A percentile compares a stretch with the other conserved stretches of the same genome.
These are phyloP conservation scores for Macrophya alboannulata DNA, from an alignment of 2,888 invertebrate genomes.

Conservation along the genomic window DNA sequence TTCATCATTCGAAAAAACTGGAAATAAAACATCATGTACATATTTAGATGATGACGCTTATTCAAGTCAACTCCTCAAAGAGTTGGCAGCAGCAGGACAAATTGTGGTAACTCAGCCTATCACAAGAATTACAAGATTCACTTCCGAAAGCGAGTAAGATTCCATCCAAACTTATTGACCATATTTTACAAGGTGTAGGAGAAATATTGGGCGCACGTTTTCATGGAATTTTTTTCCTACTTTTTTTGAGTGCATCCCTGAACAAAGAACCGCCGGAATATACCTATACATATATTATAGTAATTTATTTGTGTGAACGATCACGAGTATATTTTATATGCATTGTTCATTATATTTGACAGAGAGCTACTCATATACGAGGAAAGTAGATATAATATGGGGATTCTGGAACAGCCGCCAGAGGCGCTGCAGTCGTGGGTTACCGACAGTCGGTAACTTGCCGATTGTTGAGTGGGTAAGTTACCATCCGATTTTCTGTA, in stretches of 20 bases:
- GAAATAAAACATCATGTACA: background rate
- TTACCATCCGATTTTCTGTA: no score
- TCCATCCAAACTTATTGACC: background rate
- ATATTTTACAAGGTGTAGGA: background rate
- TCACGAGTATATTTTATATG: background rate
- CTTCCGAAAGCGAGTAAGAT: constrained; percentile 46
- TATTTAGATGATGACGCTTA: constrained; percentile 4
- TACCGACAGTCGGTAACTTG: no score
- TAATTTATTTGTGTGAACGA: background rate
- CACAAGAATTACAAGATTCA: background rate
- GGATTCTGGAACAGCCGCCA: no score
- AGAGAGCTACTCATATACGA: background rate
- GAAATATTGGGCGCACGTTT: no score
- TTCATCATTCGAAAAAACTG: background rate
- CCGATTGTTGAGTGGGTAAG: no score
- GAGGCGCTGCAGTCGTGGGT: no score
- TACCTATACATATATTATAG: no score
- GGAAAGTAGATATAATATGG: no score
- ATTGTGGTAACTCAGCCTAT: background rate
- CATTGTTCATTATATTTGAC: background rate
- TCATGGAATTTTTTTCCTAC: no score
- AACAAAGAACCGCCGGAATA: no score
- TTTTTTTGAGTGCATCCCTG: no score
- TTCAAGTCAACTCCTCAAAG: background rate
- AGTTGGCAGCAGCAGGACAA: background rate